Base-by-base conservation (phyloP, 2,888 invertebrate species). In the Torymus texanus region DNA sequence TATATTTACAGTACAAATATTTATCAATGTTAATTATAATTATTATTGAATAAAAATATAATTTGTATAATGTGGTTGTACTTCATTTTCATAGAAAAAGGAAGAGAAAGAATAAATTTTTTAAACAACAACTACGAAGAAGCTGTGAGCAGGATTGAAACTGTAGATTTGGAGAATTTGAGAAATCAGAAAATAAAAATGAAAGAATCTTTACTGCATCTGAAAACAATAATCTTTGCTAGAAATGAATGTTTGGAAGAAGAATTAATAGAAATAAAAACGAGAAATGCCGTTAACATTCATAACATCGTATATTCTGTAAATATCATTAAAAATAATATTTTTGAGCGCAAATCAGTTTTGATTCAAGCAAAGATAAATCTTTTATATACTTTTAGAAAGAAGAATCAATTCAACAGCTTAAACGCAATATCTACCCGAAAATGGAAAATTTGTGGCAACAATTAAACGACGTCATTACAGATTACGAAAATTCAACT, bases 161-260 rank as follows among this genome's bases (percentile, higher is more conserved):
- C 84, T 85, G 82, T 88, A 92, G 56, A 92, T 92, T 79, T 92
- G 88, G 75, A 92, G 91, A 91, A 93, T 80, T 93, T 94, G 65
- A 86, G 91, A 10, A 90, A 91, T 0, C 90, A 93, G 21, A 90
- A 92, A 18, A 89, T 92, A 12, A 88, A 90, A 65, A 92, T 93
- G 75, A 91, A 92, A 2, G 90, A 91, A 61, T 91, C 92, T 0
- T 94, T 94, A 83, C 91, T 92, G 73, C 91, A 93, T 73, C 86
- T 94, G 76, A 92, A 92, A 81, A 91, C 92, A 41, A 91, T 94
- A 55, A 92, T 92, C n/a, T 93, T 91, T 84, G 93, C 93, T 59
- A 91, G 94, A 84, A 90, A 92, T n/a, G 89, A 91, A 18, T 78
- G 70, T 8, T 82, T 85, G 8, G 84, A 85, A 65, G 82, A 84